Conservation (phyloP, 1,140 invertebrate genomes). For the Panagrolaimus sp. region DNA sequence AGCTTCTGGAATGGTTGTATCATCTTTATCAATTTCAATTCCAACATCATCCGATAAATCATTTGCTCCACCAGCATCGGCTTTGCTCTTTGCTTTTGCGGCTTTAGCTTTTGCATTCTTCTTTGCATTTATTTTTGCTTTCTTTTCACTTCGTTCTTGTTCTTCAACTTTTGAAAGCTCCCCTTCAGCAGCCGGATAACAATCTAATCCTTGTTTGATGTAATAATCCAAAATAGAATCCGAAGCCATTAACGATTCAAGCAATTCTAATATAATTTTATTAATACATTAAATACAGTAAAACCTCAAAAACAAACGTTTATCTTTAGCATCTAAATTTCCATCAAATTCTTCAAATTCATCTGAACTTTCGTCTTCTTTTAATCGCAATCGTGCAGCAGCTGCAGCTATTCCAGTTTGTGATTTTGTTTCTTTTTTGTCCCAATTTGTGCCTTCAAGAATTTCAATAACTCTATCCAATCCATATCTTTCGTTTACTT, state of each 20-base stretch:
- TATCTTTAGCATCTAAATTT: slow-evolving; percentile 1
- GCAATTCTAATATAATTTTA: background rate
- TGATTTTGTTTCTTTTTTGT: background rate
- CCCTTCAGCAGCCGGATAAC: background rate
- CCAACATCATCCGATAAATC: slow-evolving; percentile 3
- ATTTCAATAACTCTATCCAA: background rate
- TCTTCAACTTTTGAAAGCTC: background rate
- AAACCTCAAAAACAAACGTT: background rate
- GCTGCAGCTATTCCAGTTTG: background rate
- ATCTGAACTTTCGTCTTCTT: background rate
- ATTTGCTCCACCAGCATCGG: too few relatives aligned
- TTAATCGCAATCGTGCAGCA: too few relatives aligned
- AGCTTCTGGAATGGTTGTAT: background rate
- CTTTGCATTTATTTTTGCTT: background rate
- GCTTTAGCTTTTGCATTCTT: background rate
- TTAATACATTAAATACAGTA: background rate
- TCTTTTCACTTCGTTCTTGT: background rate
- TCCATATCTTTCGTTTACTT: slow-evolving; percentile 4
- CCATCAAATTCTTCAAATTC: slow-evolving; percentile 11
- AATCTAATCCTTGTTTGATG: background rate
- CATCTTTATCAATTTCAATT: background rate
- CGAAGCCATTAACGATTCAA: background rate
- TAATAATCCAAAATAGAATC: slow-evolving; percentile 12
- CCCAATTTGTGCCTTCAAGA: background rate
- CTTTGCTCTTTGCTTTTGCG: background rate